These are phyloP conservation scores for Vollenhovia emeryi DNA, from an alignment of 1,140 invertebrate genomes.

Conservation along the genomic window DNA sequence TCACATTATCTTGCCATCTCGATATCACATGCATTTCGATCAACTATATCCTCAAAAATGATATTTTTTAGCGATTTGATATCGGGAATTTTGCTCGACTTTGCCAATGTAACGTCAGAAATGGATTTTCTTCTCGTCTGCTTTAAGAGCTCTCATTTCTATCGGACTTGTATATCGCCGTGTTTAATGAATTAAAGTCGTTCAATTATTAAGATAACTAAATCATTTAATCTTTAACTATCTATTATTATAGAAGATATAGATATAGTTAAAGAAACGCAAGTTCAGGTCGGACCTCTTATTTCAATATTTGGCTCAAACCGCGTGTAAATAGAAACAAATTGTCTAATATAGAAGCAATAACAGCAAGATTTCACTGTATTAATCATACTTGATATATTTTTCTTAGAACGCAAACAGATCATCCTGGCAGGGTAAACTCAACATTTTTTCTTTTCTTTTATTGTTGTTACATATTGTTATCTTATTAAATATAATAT, in stretches of 20 bases:
- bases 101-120: slow-evolving; percentile 19
- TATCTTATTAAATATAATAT: slow-evolving; percentile 38
- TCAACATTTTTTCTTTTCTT: slow-evolving; percentile 72
- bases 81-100: neutral
- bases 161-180: neutral
- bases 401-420: slow-evolving; percentile 10
- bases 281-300: neutral
- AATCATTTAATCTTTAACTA: slow-evolving; percentile 20
- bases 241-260: slow-evolving; percentile 2
- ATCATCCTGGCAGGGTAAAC: slow-evolving; percentile 62
- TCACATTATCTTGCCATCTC: slow-evolving; percentile 46
- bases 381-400: neutral
- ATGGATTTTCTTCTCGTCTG: slow-evolving; percentile 22
- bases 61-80: slow-evolving; percentile 64
- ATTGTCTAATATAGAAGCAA: neutral
- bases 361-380: neutral
- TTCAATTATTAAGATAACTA: slow-evolving; percentile 39
- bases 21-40: slow-evolving; percentile 32
- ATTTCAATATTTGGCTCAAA: neutral
- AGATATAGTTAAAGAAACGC: neutral
- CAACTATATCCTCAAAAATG: slow-evolving; percentile 68
- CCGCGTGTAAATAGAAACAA: neutral
- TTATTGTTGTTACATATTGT: slow-evolving; percentile 9
- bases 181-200: neutral
- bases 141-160: neutral